phyloP scores from a whole-genome alignment of 2,113 vertebrate species.

The Clinocottus analis region DNA sequence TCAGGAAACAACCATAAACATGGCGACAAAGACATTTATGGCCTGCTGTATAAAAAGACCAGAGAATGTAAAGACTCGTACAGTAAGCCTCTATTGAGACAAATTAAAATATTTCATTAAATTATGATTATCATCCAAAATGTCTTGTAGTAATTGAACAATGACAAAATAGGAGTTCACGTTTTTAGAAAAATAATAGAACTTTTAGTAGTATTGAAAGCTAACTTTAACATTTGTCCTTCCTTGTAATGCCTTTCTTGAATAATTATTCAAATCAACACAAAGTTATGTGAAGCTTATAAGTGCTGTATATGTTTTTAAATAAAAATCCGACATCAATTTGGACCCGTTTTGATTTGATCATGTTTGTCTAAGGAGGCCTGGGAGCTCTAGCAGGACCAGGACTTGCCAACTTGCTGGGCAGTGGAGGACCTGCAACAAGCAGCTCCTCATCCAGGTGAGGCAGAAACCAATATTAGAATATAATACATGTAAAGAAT shows the following conservation, averaged over 20 bases:
- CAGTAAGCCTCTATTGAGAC: background rate
- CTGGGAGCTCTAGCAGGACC: conserved; percentile 95
- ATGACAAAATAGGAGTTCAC: background rate
- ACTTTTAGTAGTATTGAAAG: background rate
- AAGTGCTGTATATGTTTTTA: background rate
- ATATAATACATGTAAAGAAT: background rate
- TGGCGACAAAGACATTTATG: background rate
- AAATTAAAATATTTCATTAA: background rate
- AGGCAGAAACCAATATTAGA: background rate
- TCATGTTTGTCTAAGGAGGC: conserved; percentile 80
- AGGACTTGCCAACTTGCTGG: conserved; percentile 92
- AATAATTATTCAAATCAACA: background rate
- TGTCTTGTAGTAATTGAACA: background rate
- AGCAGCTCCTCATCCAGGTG: conserved; percentile 96
- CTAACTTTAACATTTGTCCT: background rate
- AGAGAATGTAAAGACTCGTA: background rate
- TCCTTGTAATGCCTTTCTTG: background rate
- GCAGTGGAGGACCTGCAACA: conserved; percentile 91
- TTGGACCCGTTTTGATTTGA: conserved; percentile 8
- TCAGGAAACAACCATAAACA: background rate
- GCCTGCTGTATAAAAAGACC: background rate
- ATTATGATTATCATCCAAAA: background rate
- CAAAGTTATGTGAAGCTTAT: background rate
- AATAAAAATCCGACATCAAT: background rate
- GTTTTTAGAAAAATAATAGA: background rate